Evolutionary conservation across 2,797 vertebrate genomes (phyloP), one percentile per base, ranked within the genome.

Genomic region (Melanotaenia trifasciata): DNA sequence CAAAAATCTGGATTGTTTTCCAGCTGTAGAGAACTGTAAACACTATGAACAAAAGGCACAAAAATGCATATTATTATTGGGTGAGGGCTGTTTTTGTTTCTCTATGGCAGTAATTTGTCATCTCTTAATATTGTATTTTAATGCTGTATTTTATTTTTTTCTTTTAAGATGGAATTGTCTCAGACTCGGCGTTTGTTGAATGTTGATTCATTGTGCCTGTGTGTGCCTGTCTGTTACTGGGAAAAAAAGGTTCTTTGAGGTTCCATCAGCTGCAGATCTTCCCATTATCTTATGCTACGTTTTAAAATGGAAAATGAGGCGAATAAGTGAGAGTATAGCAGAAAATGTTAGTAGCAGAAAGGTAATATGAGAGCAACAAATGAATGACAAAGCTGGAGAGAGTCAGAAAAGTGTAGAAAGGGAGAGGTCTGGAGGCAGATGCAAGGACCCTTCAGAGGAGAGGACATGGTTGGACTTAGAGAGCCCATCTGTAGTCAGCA

Each of bases 121-220:
- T 84, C 40, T 57, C 40, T 80, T 64, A 67, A 45, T 72, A 60
- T 38, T 63, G 28, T 22, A 38, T 57, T 67, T 16, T 72, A 28
- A 28, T 28, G 28, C 28, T 66, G 70, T 74, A 62, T 36, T 47
- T 0, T 7, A 20, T 45, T 80, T 74, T 14, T 36, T 79, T 68
- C 65, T 83, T 72, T 78, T 62, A 57, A 22, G 12, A 16, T 5
- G 35, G 45, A 67, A 54, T 3, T 63, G 50, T 30, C 14, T 9
- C 22, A 70, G 63, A 62, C 35, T 32, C 20, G 43, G 22, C 7
- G 33, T 47, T 32, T 32, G 53, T 63, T 57, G 28, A 74, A 60
- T 33, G 62, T 22, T 45, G 6, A 70, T 65, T 64, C 30, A 58
- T 24, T 35, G 35, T 51, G 3, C 40, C 53, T 51, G 5, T 38